Evolutionary conservation across 2,888 invertebrate genomes (phyloP).

Genomic region (Labia minor): DNA sequence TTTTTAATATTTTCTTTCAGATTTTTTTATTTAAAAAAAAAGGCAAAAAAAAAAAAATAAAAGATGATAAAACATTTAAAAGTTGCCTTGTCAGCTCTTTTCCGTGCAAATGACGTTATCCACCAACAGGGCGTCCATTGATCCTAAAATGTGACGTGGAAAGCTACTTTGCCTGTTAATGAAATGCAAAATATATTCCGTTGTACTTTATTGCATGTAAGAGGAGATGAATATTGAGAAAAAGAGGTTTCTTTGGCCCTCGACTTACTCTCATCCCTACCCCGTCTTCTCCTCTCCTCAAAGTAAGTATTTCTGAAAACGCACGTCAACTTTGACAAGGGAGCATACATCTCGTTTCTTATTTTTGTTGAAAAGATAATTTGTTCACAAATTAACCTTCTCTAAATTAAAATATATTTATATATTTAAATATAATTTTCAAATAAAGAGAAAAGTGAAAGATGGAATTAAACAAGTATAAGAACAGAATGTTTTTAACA

Average conservation of each 20-base stretch:
- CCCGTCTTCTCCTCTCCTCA: no score
- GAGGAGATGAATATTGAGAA: conserved; percentile 13
- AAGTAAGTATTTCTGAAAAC: background rate
- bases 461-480: no score
- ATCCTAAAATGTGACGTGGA: background rate
- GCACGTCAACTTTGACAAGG: background rate
- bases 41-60: no score
- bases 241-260: background rate
- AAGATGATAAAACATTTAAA: background rate
- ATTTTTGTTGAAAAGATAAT: background rate
- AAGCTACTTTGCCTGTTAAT: conserved; percentile 13
- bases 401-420: no score
- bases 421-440: no score
- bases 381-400: background rate
- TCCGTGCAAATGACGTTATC: conserved; percentile 7
- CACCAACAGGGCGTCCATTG: background rate
- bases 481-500: no score
- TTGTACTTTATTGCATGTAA: background rate
- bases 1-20: no score
- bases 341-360: background rate
- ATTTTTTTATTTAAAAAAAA: no score
- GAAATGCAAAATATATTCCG: conserved; percentile 13
- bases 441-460: no score
- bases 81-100: conserved; percentile 1
- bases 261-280: no score